Evolutionary conservation across 2,888 invertebrate species (phyloP).

Genomic region (Caenorhabditis afra): DNA sequence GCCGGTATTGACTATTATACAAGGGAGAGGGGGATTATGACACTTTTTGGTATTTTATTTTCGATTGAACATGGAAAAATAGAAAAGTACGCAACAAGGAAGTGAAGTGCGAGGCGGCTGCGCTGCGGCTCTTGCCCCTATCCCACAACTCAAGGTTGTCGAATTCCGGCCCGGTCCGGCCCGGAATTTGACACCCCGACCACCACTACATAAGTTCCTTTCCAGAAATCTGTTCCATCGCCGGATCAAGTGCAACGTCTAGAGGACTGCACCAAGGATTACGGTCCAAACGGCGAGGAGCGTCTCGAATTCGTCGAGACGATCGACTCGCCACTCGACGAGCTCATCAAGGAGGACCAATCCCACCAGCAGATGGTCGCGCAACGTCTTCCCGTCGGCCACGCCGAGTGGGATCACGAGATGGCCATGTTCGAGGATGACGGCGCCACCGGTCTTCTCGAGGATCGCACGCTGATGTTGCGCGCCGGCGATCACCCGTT

Average conservation of each 20-base stretch:
- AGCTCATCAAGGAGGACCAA: slow-evolving; percentile 58
- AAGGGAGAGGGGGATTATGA: no score
- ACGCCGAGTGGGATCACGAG: slow-evolving; percentile 52
- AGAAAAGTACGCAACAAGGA: no score
- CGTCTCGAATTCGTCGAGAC: slow-evolving; percentile 63
- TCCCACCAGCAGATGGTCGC: slow-evolving; percentile 32
- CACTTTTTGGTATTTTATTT: no score
- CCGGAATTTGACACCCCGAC: no score
- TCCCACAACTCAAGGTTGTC: no score
- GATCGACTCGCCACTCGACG: slow-evolving; percentile 46
- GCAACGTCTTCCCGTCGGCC: slow-evolving; percentile 35
- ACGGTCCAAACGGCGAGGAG: slow-evolving; percentile 44
- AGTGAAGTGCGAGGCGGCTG: no score
- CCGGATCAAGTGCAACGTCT: slow-evolving; percentile 48
- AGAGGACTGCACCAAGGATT: slow-evolving; percentile 44
- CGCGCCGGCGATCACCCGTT: slow-evolving; percentile 47
- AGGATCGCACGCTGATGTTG: slow-evolving; percentile 48
- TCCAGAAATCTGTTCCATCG: slow-evolving; percentile 44
- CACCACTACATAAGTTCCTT: no score
- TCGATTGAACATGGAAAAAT: no score
- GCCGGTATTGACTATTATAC: no score
- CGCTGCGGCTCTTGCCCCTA: no score
- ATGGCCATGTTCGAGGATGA: slow-evolving; percentile 47
- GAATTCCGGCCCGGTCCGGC: no score
- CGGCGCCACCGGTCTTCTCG: slow-evolving; percentile 33